These are phyloP conservation scores for Leptopilina myrica DNA, from an alignment of 2,888 invertebrate species.

Conservation along the genomic window DNA sequence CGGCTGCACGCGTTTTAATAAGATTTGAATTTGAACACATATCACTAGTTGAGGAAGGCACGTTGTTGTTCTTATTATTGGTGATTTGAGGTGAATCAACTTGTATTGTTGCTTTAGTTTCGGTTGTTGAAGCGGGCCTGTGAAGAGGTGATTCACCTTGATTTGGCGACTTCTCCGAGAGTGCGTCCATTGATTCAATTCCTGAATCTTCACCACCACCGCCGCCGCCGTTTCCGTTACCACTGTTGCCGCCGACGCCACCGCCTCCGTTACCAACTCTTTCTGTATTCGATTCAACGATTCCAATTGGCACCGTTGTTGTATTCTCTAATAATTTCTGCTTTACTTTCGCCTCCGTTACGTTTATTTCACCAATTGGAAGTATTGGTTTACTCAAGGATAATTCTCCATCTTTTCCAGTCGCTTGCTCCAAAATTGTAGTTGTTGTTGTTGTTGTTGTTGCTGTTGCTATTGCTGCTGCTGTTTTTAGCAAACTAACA, in stretches of 20 bases:
- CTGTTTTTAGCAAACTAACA: constrained; percentile 68
- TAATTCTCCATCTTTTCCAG: constrained; percentile 37
- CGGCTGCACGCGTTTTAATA: constrained; percentile 66
- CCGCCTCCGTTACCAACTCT: constrained; percentile 71
- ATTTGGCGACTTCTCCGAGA: constrained; percentile 95
- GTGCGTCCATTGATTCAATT: constrained; percentile 94
- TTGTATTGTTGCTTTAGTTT: constrained; percentile 61
- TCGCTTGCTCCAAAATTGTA: constrained; percentile 48
- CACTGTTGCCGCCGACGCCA: too few relatives aligned
- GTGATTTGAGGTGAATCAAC: constrained; percentile 76
- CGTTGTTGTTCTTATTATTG: constrained; percentile 74
- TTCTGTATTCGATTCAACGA: constrained; percentile 64
- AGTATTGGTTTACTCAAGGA: constrained; percentile 63
- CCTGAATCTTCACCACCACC: constrained; percentile 91
- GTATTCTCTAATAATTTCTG: constrained; percentile 79
- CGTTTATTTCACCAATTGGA: constrained; percentile 77
- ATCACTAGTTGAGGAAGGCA: constrained; percentile 76
- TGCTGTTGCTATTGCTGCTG: not conserved
- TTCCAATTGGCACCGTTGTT: constrained; percentile 62
- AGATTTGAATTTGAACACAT: constrained; percentile 75
- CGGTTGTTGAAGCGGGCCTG: constrained; percentile 75
- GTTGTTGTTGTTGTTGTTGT: not conserved
- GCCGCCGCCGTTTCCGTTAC: too few relatives aligned
- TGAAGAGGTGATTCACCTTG: constrained; percentile 85
- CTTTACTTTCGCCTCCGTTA: constrained; percentile 80